Percentiles rank a stretch among this genome's conserved stretches.
phyloP scores from a whole-genome alignment of 2,797 vertebrate species.

The Sphaeramia orbicularis region DNA sequence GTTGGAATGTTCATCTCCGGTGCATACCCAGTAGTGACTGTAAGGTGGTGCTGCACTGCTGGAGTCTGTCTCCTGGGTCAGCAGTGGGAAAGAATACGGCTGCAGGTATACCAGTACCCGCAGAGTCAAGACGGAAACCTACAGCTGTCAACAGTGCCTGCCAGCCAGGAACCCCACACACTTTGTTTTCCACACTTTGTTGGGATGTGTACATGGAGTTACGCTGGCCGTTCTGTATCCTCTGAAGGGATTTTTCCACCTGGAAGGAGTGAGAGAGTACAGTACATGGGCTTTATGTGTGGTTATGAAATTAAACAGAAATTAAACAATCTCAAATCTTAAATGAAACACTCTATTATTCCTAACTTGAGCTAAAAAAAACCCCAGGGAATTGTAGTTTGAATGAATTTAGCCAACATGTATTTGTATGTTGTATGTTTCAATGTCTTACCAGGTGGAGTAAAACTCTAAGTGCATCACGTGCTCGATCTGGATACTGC shows the following conservation, averaged over 20 bases:
- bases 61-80: constrained; percentile 95
- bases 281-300: constrained; percentile 8
- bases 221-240: constrained; percentile 97
- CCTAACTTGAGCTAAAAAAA: too few species aligned
- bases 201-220: constrained; percentile 99
- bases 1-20: neutral
- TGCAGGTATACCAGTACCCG: constrained; percentile 91
- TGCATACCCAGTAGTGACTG: constrained; percentile 94
- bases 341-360: too few species aligned
- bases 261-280: constrained; percentile 57
- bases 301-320: neutral
- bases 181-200: constrained; percentile 99
- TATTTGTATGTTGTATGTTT: neutral
- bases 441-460: constrained; percentile 91
- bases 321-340: too few species aligned
- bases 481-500: constrained; percentile 94
- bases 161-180: constrained; percentile 96
- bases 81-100: constrained; percentile 98
- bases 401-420: too few species aligned
- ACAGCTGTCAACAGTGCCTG: constrained; percentile 96
- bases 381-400: too few species aligned
- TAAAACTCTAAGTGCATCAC: constrained; percentile 95
- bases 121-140: constrained; percentile 95
- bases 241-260: constrained; percentile 99
- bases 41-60: constrained; percentile 97